Base-by-base conservation (phyloP, 1,140 invertebrate genomes). In the Paraescarpia echinospica region DNA sequence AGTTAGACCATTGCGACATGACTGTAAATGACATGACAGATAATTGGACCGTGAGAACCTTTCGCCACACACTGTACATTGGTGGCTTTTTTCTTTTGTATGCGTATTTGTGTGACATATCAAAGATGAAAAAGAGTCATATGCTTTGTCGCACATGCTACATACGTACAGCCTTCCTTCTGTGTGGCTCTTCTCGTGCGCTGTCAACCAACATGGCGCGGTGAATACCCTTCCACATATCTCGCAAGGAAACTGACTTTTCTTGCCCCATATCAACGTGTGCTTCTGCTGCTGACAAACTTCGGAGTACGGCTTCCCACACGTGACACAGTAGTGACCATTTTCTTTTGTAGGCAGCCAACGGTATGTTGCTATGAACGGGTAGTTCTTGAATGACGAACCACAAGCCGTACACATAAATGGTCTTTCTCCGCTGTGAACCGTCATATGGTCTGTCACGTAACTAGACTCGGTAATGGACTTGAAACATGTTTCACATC, bases 361-460 rank as follows among this genome's bases (percentile, higher is more conserved):
- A 41, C 41, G 12, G 12, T 41, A 12, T 99, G 97, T 97, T 6
- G 97, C 97, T 2, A 98, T 97, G 94, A 98, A 98, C 1, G 97
- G 97, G 92, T 97, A 97, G 94, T 97, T 98, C 0, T 97, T 98
- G 95, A 98, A 99, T 92, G 98, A 97, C 93, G 99, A 97, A 95
- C 99, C 98, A 96, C 99, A 99, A 92, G 99, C 98, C 14, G 98
- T 98, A 97, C 99, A 99, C 33, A 90, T 90, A 51, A 92, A 93
- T 35, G 92, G 92, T 93, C 93, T 93, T 41, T 93, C 92, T 34
- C 93, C 93, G 88, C 91, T 93, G 89, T 93, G 93, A 90, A 92
- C 92, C 91, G 93, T 48, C 12, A 93, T 93, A 89, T 94, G 94
- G 14, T 93, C 41, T 1, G 93, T 93, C 33, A 94, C 89, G 88